These are phyloP conservation scores for Cheilosia impressa DNA, from an alignment of 2,888 invertebrate genomes.

Conservation along the genomic window DNA sequence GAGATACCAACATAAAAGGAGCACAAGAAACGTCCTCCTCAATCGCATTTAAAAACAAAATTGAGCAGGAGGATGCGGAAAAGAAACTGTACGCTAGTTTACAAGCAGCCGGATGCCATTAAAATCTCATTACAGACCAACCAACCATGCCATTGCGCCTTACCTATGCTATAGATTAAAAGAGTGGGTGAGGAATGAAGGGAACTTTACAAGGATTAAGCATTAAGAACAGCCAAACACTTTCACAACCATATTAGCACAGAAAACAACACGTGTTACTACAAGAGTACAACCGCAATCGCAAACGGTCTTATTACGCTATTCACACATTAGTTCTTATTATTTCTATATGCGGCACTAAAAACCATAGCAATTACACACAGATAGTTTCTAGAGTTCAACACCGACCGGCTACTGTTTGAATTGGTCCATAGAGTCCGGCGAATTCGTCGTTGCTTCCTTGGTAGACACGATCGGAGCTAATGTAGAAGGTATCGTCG, in stretches of 20 bases:
- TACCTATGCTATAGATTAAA: not conserved
- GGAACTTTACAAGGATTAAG: slow-evolving; percentile 48
- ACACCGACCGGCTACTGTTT: slow-evolving; percentile 82
- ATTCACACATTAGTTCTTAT: slow-evolving; percentile 38
- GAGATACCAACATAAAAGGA: not conserved
- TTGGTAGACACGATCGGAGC: slow-evolving; percentile 83
- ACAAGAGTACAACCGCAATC: slow-evolving; percentile 6
- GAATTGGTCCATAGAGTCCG: slow-evolving; percentile 83
- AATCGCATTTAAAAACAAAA: slow-evolving; percentile 65
- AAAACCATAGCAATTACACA: slow-evolving; percentile 17
- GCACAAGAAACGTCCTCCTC: slow-evolving; percentile 14
- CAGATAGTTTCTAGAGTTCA: slow-evolving; percentile 1
- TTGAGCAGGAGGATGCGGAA: slow-evolving; percentile 40
- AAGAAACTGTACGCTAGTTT: slow-evolving; percentile 61
- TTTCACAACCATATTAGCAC: slow-evolving; percentile 53
- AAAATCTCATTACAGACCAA: slow-evolving; percentile 77
- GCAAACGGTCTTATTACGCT: slow-evolving; percentile 21
- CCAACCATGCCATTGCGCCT: not conserved
- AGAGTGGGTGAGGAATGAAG: not conserved
- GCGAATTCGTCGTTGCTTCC: slow-evolving; percentile 83
- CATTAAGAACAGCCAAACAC: slow-evolving; percentile 48
- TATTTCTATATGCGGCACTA: slow-evolving; percentile 8
- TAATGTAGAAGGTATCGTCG: slow-evolving; percentile 83
- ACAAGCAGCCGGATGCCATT: slow-evolving; percentile 75
- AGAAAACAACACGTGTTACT: slow-evolving; percentile 67